Evolutionary conservation across 2,888 invertebrate genomes (phyloP).

Genomic region (Acronicta psi): DNA sequence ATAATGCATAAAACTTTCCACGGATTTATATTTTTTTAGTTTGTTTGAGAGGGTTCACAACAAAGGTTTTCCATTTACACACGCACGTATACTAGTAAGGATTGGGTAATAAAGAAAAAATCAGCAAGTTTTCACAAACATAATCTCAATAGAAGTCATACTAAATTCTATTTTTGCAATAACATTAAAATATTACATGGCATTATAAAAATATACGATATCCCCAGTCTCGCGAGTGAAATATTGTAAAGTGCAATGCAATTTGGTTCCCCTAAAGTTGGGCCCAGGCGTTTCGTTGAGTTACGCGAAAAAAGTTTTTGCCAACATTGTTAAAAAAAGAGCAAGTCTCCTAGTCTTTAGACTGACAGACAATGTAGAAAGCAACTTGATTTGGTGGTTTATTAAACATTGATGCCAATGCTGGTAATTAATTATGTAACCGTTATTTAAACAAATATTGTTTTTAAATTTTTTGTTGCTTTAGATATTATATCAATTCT

Average conservation of each 20-base stretch:
- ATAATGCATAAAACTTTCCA: too few species aligned
- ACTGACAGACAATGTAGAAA: slow-evolving; percentile 48
- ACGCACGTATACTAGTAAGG: too few species aligned
- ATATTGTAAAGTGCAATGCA: slow-evolving; percentile 58
- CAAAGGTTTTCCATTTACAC: too few species aligned
- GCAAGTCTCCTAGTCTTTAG: slow-evolving; percentile 21
- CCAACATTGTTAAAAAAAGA: slow-evolving; percentile 33
- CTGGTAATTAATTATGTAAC: background rate
- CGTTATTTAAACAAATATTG: too few species aligned
- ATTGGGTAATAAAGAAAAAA: background rate
- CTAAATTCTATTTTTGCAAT: slow-evolving; percentile 20
- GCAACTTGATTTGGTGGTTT: slow-evolving; percentile 55
- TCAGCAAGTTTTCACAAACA: slow-evolving; percentile 22
- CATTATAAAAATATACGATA: slow-evolving; percentile 32
- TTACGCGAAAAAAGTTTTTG: slow-evolving; percentile 54
- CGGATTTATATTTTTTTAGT: too few species aligned
- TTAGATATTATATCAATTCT: too few species aligned
- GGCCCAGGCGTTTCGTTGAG: slow-evolving; percentile 36
- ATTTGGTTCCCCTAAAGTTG: slow-evolving; percentile 54
- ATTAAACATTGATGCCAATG: slow-evolving; percentile 40
- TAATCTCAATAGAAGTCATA: slow-evolving; percentile 4
- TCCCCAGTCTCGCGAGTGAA: slow-evolving; percentile 44
- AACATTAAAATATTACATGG: slow-evolving; percentile 31
- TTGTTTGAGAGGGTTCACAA: too few species aligned
- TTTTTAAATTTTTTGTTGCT: too few species aligned